Evolutionary conservation across 2,888 invertebrate species (phyloP).

Genomic region (Eupithecia centaureata): DNA sequence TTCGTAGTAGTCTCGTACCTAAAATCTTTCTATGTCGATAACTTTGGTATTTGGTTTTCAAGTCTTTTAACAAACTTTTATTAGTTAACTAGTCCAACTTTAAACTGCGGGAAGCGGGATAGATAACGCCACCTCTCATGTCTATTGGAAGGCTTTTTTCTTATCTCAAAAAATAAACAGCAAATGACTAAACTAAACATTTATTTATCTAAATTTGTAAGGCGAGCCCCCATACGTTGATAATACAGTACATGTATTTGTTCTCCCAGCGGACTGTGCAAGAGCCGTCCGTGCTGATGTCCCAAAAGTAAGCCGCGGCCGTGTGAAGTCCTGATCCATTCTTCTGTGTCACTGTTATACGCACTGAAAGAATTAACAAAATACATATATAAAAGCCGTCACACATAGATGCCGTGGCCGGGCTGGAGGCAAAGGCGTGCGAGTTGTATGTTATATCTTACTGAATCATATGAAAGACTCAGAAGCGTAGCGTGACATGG

Average conservation of each 20-base stretch:
- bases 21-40: too few species aligned
- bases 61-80: too few species aligned
- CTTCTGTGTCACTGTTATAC: conserved; percentile 93
- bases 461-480: too few species aligned
- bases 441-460: too few species aligned
- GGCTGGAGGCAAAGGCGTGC: too few species aligned
- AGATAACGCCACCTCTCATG: not conserved
- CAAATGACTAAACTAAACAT: conserved; percentile 10
- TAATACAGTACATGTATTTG: conserved; percentile 93
- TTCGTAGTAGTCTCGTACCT: too few species aligned
- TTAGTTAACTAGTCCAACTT: too few species aligned
- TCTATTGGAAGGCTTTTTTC: not conserved
- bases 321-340: conserved; percentile 93
- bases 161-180: conserved; percentile 11
- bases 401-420: too few species aligned
- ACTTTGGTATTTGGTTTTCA: too few species aligned
- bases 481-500: too few species aligned
- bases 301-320: conserved; percentile 93
- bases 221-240: conserved; percentile 91
- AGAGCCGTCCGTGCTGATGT: conserved; percentile 90
- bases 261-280: conserved; percentile 95
- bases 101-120: too few species aligned
- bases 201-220: conserved; percentile 61
- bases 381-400: too few species aligned
- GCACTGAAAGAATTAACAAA: conserved; percentile 79